A percentile compares a stretch with the other conserved stretches of the same genome.
Evolutionary conservation across 2,113 vertebrate species (phyloP).

Genomic region (Tretioscincus oriximinensis): DNA sequence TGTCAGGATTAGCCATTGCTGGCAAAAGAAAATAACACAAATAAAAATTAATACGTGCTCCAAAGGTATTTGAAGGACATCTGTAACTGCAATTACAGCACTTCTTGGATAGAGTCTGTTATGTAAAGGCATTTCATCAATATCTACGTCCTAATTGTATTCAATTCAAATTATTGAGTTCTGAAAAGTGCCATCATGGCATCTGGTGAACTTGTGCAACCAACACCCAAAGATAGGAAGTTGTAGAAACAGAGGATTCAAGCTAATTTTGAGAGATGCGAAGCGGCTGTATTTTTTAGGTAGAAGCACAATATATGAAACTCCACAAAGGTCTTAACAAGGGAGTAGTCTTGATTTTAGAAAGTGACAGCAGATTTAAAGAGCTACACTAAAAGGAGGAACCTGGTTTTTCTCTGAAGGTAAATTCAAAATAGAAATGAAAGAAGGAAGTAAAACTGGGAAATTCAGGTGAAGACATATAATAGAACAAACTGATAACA

Average conservation of each 20-base stretch:
- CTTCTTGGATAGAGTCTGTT: too few species aligned
- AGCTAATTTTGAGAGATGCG: neutral
- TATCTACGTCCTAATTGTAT: too few species aligned
- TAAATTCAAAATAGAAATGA: constrained; percentile 28
- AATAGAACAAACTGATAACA: constrained; percentile 35
- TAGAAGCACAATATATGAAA: neutral
- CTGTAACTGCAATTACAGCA: too few species aligned
- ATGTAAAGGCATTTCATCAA: too few species aligned
- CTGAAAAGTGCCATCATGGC: too few species aligned
- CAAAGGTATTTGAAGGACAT: too few species aligned
- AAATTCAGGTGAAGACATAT: constrained; percentile 8
- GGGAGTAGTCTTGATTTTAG: constrained; percentile 5
- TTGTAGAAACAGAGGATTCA: neutral
- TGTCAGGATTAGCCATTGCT: too few species aligned
- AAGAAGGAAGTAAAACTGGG: constrained; percentile 13
- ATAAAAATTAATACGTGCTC: too few species aligned
- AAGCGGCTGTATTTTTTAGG: neutral
- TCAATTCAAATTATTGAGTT: too few species aligned
- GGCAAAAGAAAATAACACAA: too few species aligned
- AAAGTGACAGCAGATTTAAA: neutral
- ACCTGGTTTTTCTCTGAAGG: constrained; percentile 3
- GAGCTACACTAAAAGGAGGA: constrained; percentile 7
- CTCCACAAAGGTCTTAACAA: neutral
- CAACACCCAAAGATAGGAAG: too few species aligned
- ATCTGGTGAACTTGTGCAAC: too few species aligned